Evolutionary conservation across 1,140 invertebrate genomes (phyloP).

Genomic region (Carcinoscorpius rotundicauda): DNA sequence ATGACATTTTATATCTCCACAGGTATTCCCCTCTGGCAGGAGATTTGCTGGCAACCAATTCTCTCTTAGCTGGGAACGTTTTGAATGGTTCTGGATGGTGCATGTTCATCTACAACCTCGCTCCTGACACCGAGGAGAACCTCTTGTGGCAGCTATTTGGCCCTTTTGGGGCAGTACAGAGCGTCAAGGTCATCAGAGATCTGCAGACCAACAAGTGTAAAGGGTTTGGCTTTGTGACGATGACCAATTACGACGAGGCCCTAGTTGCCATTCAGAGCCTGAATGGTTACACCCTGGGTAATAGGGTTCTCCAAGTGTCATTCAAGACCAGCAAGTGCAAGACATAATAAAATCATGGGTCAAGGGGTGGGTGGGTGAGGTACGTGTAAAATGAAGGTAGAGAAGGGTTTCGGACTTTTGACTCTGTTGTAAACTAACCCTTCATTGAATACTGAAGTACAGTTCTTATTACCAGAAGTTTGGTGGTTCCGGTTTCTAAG

Average conservation of each 20-base stretch:
- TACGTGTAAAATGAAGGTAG: too few relatives aligned
- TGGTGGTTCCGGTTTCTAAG: too few relatives aligned
- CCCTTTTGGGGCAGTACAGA: slow-evolving; percentile 96
- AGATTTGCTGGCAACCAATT: slow-evolving; percentile 61
- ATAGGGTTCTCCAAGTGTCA: slow-evolving; percentile 94
- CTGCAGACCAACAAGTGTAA: slow-evolving; percentile 98
- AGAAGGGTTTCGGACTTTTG: too few relatives aligned
- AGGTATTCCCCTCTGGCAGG: slow-evolving; percentile 91
- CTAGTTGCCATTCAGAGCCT: slow-evolving; percentile 93
- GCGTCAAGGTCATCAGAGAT: slow-evolving; percentile 95
- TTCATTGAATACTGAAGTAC: too few relatives aligned
- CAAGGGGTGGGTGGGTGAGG: too few relatives aligned
- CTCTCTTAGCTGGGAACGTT: slow-evolving; percentile 64
- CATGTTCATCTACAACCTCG: slow-evolving; percentile 97
- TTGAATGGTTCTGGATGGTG: slow-evolving; percentile 73
- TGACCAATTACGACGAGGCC: slow-evolving; percentile 99
- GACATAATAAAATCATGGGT: slow-evolving; percentile 21
- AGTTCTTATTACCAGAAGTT: too few relatives aligned
- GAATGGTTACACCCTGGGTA: slow-evolving; percentile 94
- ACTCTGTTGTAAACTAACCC: too few relatives aligned
- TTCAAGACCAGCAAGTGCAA: slow-evolving; percentile 68
- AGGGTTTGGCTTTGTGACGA: slow-evolving; percentile 99
- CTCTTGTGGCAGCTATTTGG: slow-evolving; percentile 98
- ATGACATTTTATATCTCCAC: slow-evolving; percentile 49
- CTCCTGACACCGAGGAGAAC: slow-evolving; percentile 96